These are phyloP conservation scores for Enteromius trimaculatus DNA, from an alignment of 2,797 vertebrate species.

Conservation along the genomic window DNA sequence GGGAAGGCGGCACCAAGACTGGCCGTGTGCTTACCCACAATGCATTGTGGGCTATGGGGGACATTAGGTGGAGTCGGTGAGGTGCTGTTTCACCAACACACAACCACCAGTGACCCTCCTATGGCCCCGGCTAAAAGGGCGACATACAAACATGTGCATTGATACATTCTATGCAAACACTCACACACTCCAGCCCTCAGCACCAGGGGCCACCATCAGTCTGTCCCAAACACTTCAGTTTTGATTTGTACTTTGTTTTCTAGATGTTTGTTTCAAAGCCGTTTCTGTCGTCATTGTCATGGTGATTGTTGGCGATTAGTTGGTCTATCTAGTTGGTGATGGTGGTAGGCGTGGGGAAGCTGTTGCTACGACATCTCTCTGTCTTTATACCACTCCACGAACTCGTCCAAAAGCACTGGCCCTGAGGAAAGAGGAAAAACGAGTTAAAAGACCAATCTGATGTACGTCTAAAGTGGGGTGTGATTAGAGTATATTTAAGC, in stretches of 20 bases:
- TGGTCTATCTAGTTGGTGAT: conserved; percentile 54
- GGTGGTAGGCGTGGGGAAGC: conserved; percentile 69
- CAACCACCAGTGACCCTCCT: conserved; percentile 66
- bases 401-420: conserved; percentile 99
- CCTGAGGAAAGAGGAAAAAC: conserved; percentile 75
- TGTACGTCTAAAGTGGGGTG: neutral
- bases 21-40: conserved; percentile 87
- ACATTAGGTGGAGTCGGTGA: conserved; percentile 75
- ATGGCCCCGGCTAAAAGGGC: conserved; percentile 63
- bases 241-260: conserved; percentile 73
- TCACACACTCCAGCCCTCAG: conserved; percentile 51
- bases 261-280: conserved; percentile 78
- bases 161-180: conserved; percentile 62
- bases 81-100: conserved; percentile 43
- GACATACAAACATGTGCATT: conserved; percentile 65
- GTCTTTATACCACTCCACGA: conserved; percentile 99
- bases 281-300: conserved; percentile 86
- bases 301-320: conserved; percentile 56
- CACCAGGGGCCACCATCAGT: conserved; percentile 69
- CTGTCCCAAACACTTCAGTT: conserved; percentile 63
- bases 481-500: conserved; percentile 7
- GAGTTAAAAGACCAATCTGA: conserved; percentile 45
- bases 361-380: conserved; percentile 94
- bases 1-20: conserved; percentile 82
- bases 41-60: conserved; percentile 85